Evolutionary conservation across 2,113 vertebrate species (phyloP), one percentile per base, ranked within the genome.

Genomic region (Macquaria ambigua): DNA sequence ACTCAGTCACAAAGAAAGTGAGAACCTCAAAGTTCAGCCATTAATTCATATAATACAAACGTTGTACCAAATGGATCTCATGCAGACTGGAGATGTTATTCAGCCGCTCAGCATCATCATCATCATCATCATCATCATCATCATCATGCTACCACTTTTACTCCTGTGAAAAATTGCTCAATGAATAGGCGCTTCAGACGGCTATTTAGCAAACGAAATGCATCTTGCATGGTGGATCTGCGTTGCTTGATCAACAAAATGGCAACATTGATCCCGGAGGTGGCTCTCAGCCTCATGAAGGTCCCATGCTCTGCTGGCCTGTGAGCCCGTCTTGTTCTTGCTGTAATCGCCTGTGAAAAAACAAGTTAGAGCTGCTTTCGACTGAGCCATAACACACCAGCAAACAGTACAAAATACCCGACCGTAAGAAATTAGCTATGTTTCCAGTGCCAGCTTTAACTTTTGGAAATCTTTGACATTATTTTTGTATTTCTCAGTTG

Each of bases 221-320:
- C 92, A 94, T 95, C 92, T 93, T 94, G 89, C 94, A 93, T 93
- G 94, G 92, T 93, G 79, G 86, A 90, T 94, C 93, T 89, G 91
- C 34, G 28, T 77, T 90, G 89, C 91, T 84, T 81, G 87, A 94
- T 91, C 89, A 83, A 93, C 91, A 94, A 94, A 95, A 94, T 94
- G 92, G 87, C 84, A 82, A 93, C 94, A 94, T 94, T 95, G 95
- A 96, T 93, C 85, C 59, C 39, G 23, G 94, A 94, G 91, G 94
- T 94, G 90, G 88, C 89, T 81, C 59, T 77, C 53, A 41, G 88
- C 77, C 93, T 81, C 92, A 91, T 93, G 93, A 87, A 94, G 93
- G 93, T 95, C 95, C 74, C 94, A 93, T 93, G 95, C 87, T 95
- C 92, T 81, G 85, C 75, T 41, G 82, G 87, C 81, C 77, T 93